A percentile compares a stretch with the other conserved stretches of the same genome.
These are phyloP conservation scores for Argya squamiceps DNA, from an alignment of 2,797 vertebrate genomes.

Conservation along the genomic window DNA sequence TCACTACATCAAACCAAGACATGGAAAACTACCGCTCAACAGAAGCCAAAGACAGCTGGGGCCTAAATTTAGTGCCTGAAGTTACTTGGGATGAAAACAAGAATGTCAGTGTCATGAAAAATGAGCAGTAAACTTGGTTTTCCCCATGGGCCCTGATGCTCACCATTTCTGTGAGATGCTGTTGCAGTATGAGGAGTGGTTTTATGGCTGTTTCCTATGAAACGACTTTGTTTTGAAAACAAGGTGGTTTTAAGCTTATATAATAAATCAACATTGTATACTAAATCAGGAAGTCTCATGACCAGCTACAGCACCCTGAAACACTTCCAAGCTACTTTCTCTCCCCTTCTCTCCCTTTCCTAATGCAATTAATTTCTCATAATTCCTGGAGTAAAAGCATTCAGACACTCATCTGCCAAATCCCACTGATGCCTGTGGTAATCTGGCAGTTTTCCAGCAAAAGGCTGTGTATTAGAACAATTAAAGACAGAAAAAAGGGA, in stretches of 20 bases:
- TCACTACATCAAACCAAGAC: background rate
- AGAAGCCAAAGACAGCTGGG: conserved; percentile 9
- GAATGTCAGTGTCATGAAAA: background rate
- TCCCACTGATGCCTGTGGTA: background rate
- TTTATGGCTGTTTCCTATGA: background rate
- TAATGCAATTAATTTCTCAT: background rate
- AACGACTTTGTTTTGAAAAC: conserved; percentile 13
- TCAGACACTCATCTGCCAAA: background rate
- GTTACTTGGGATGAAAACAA: background rate
- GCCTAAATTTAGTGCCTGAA: background rate
- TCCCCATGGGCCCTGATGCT: background rate
- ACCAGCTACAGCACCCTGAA: background rate
- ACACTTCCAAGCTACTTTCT: background rate
- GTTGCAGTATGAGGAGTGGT: background rate
- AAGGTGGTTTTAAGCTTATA: background rate
- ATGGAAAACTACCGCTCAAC: conserved; percentile 13
- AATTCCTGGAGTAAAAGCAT: background rate
- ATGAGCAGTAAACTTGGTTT: background rate
- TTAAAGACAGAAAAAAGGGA: background rate
- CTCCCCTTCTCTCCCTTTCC: background rate
- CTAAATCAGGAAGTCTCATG: background rate
- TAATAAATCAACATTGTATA: background rate
- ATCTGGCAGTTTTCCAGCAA: background rate
- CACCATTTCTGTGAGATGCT: background rate
- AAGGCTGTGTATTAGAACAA: background rate